A percentile compares a stretch with the other conserved stretches of the same genome.
Evolutionary conservation across 2,888 invertebrate genomes (phyloP).

Genomic region (Pandemis corylana): DNA sequence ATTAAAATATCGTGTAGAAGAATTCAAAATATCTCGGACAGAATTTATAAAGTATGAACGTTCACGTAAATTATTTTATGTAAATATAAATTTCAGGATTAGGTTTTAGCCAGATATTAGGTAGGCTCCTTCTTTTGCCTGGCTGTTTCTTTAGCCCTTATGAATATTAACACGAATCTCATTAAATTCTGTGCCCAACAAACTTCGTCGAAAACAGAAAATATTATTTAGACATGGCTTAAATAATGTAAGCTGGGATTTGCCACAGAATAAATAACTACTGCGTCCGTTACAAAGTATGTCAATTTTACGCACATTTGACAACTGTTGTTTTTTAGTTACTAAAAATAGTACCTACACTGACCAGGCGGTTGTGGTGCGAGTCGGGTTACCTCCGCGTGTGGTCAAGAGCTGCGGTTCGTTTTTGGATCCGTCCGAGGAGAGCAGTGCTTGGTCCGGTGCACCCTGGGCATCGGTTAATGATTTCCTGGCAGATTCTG

Average conservation of each 20-base stretch:
- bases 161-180: slow-evolving; percentile 38
- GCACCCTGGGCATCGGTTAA: too few relatives aligned
- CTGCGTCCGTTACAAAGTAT: neutral
- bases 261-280: slow-evolving; percentile 1
- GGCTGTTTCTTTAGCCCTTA: slow-evolving; percentile 28
- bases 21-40: neutral
- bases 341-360: too few relatives aligned
- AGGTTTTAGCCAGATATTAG: slow-evolving; percentile 23
- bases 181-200: slow-evolving; percentile 20
- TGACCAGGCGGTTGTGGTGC: too few relatives aligned
- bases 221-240: slow-evolving; percentile 2
- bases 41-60: neutral
- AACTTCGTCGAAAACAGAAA: neutral
- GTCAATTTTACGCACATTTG: too few relatives aligned
- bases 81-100: slow-evolving; percentile 30
- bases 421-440: too few relatives aligned
- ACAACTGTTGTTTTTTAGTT: too few relatives aligned
- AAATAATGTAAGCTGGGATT: neutral
- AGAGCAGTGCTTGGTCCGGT: too few relatives aligned
- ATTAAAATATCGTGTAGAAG: slow-evolving; percentile 3
- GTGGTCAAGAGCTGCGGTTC: too few relatives aligned
- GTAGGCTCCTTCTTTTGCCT: slow-evolving; percentile 9
- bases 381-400: too few relatives aligned
- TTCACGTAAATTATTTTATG: slow-evolving; percentile 28
- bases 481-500: too few relatives aligned